Evolutionary conservation across 2,113 vertebrate species (phyloP), one percentile per base, ranked within the genome.

Genomic region (Oncorhynchus clarkii): DNA sequence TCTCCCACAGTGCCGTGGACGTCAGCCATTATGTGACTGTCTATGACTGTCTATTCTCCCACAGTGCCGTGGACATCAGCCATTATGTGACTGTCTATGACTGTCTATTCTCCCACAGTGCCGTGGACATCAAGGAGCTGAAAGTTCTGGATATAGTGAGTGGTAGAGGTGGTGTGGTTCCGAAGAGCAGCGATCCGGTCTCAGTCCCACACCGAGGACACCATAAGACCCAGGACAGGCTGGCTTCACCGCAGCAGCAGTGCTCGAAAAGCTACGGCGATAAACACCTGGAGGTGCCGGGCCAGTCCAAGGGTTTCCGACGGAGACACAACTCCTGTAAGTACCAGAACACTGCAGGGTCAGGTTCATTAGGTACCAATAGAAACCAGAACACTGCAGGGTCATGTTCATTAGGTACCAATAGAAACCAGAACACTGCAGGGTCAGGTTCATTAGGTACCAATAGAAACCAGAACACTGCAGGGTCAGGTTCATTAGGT

Each of bases 291-390:
- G 97, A 99, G 1, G 78, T 94, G 0, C 70, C 95, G 26, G 92
- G 85, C 67, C 95, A 97, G 18, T 92, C 94, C 73, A 99, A 96
- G 89, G 95, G 90, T 24, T 99, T 99, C 84, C 94, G 97, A 0
- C 92, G 96, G 26, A 93, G 98, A 70, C 98, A 99, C 87, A 99
- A 99, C 77, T 99, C 98, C 8, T 99, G 98, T 99, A 90, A 95
- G 96, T 94, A 54, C 26, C 34, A 74, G 24, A 2, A 45, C 9
- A 45, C 39, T 45, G 8, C 39, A 11, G 39, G 8, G 39, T 45
- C 39, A 45, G 1, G 39, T 11, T 45, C 39, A 45, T 45, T 45
- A 45, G 39, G 9, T 1, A 11, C 2, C 39, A 45, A 45, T 45
- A 45, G 39, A 45, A 45, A 45, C 39, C 39, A 11, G 39, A 2